These are phyloP conservation scores for Cassiopea xamachana DNA, from an alignment of 30 jellyfish, hydroid and myxozoan species.

Conservation along the genomic window DNA sequence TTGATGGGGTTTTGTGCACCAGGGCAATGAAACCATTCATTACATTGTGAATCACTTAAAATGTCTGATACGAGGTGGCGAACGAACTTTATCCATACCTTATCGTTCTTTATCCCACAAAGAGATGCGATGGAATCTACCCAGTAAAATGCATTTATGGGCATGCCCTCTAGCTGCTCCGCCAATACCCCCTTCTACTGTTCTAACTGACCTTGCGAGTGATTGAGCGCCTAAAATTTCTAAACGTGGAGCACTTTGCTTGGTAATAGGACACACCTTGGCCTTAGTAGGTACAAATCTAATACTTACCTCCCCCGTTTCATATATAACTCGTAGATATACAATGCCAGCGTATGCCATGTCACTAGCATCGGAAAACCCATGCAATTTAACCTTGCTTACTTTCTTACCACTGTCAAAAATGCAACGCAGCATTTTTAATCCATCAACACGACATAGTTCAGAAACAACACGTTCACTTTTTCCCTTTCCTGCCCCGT, in stretches of 20 bases:
- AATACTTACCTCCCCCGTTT: constrained; percentile 42
- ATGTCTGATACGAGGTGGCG: constrained; percentile 27
- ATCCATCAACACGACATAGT: neutral
- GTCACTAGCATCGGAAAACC: constrained; percentile 56
- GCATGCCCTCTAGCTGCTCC: neutral
- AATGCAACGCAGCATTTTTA: constrained; percentile 2
- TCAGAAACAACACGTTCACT: neutral
- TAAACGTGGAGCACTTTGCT: constrained; percentile 25
- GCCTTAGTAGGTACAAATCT: constrained; percentile 31
- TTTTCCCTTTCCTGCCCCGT: neutral
- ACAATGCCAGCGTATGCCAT: constrained; percentile 30
- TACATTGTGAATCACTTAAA: neutral
- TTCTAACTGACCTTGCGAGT: neutral
- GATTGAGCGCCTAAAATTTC: constrained; percentile 39
- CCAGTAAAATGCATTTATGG: constrained; percentile 28
- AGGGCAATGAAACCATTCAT: constrained; percentile 42
- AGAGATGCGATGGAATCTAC: constrained; percentile 35
- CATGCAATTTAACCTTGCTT: constrained; percentile 14
- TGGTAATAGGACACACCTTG: constrained; percentile 23
- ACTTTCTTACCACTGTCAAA: constrained; percentile 16
- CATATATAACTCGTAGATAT: constrained; percentile 7
- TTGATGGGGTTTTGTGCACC: constrained; percentile 38
- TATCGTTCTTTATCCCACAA: constrained; percentile 42
- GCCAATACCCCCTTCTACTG: neutral
- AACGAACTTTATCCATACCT: constrained; percentile 7